These are phyloP conservation scores for Burhinus bistriatus DNA, from an alignment of 2,113 vertebrate species.

Conservation along the genomic window DNA sequence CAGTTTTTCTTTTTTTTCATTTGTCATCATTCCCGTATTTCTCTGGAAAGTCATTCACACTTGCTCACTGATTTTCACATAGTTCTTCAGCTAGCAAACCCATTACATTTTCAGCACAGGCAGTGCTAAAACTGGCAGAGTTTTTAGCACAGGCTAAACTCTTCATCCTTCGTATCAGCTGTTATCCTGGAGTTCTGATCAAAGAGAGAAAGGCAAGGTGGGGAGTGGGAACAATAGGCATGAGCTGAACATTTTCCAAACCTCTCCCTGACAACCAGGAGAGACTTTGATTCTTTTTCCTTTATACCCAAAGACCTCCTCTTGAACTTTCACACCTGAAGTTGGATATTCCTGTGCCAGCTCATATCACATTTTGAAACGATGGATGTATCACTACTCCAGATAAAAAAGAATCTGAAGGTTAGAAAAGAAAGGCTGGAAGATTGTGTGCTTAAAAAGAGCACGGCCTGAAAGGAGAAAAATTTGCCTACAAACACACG, in stretches of 20 bases:
- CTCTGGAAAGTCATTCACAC: background rate
- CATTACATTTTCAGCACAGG: background rate
- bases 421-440: background rate
- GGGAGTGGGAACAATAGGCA: background rate
- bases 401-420: background rate
- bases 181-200: background rate
- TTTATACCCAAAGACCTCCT: background rate
- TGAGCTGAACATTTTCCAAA: background rate
- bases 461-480: background rate
- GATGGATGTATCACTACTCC: background rate
- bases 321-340: slow-evolving; percentile 14
- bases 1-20: background rate
- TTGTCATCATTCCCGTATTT: background rate
- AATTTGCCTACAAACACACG: background rate
- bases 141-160: background rate
- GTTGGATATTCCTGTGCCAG: background rate
- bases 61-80: background rate
- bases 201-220: background rate
- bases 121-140: background rate
- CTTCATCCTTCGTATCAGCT: background rate
- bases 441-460: background rate
- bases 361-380: background rate
- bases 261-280: background rate
- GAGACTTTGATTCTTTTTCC: background rate
- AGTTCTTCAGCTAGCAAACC: background rate